These are phyloP conservation scores for Bombylius major DNA, from an alignment of 2,888 invertebrate genomes.

Conservation along the genomic window DNA sequence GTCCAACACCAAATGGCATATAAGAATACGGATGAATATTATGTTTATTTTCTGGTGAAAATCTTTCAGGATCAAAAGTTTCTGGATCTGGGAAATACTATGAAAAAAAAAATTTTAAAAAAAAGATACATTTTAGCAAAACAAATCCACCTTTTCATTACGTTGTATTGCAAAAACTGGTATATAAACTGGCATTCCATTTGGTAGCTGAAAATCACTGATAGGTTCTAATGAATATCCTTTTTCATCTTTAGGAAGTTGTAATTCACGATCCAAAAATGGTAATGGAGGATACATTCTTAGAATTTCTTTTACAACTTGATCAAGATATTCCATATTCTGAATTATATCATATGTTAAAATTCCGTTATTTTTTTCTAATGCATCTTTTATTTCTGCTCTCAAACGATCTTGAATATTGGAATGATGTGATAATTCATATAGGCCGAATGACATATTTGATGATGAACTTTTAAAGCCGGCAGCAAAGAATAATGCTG, in stretches of 20 bases:
- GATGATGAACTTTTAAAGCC: constrained; percentile 19
- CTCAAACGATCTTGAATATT: constrained; percentile 25
- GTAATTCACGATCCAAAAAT: constrained; percentile 32
- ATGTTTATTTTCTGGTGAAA: constrained; percentile 28
- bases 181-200: constrained; percentile 30
- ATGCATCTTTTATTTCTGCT: constrained; percentile 26
- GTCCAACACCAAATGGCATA: constrained; percentile 30
- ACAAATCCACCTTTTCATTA: constrained; percentile 30
- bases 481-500: constrained; percentile 14
- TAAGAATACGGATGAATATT: constrained; percentile 28
- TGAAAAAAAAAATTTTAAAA: background rate
- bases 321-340: constrained; percentile 28
- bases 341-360: constrained; percentile 25
- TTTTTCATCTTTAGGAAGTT: constrained; percentile 14
- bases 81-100: constrained; percentile 28
- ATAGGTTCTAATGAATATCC: constrained; percentile 27
- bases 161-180: constrained; percentile 30
- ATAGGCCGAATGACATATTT: constrained; percentile 24
- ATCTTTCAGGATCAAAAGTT: constrained; percentile 33
- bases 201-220: constrained; percentile 23
- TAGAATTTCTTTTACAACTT: constrained; percentile 24
- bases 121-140: too few species aligned
- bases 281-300: constrained; percentile 34
- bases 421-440: constrained; percentile 24
- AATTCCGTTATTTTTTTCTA: too few species aligned